Evolutionary conservation across 2,888 invertebrate genomes (phyloP), one percentile per base, ranked within the genome.

Genomic region (Aspidapion aeneum): DNA sequence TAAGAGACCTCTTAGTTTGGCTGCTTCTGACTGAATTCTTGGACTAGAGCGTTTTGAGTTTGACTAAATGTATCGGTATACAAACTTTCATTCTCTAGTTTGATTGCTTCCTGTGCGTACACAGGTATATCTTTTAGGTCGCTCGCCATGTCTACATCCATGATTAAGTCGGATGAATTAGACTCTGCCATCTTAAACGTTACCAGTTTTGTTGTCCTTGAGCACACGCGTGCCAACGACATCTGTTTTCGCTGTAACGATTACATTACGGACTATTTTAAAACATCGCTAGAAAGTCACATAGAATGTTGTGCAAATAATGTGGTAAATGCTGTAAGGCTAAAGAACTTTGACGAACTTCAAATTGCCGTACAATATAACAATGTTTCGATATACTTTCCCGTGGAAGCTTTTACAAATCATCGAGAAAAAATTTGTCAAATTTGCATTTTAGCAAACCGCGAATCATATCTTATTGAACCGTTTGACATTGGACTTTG

Each of bases 361-460:
- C 12, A 7, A 12, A 12, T 7, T 7, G 35, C 12, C 35, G 3
- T 12, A 12, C 3, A 35, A 35, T 35, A 35, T 35, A 3, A 3
- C 12, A 35, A 35, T 35, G 35, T 35, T 35, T 3, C 16, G 48
- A 7, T 17, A 1, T 16, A 35, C 18, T 57, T 57, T 57, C 3
- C 18, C 1, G 57, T 57, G 1, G 3, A 3, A 2, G 22, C 57
- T 1, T 57, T 57, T 57, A 57, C 35, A 2, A 35, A 21, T 1
- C 35, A 22, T 17, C 57, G 18, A 9, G 57, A 57, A 21, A 57
- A 22, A n/a, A n/a, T n/a, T 18, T 57, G 57, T 35, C 57, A 57
- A 18, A 57, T 57, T 12, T 57, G 21, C n/a, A 18, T 7, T 17
- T 1, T 35, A 18, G 3, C 21, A 57, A 21, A 9, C 12, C 0